Percentiles rank a stretch among this genome's conserved stretches.
Evolutionary conservation across 2,113 vertebrate species (phyloP).

Genomic region (Bothrops jararaca): DNA sequence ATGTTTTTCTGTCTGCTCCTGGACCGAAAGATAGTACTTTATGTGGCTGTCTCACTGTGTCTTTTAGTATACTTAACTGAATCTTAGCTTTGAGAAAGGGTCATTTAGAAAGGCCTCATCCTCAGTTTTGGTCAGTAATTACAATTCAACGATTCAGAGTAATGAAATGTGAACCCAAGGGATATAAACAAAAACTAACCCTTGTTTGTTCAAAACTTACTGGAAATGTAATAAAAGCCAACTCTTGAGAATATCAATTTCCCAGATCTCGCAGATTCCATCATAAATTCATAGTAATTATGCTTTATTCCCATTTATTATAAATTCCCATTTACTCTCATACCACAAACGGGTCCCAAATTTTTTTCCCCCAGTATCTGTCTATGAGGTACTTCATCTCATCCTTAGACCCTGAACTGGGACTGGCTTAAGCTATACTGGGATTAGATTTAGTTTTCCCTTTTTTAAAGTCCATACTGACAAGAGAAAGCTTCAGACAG

Average conservation of each 20-base stretch:
- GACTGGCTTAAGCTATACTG: background rate
- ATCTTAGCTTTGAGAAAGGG: background rate
- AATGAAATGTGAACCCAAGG: background rate
- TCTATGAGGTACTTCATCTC: background rate
- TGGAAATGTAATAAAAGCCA: background rate
- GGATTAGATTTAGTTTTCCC: background rate
- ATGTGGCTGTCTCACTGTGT: background rate
- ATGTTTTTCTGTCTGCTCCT: background rate
- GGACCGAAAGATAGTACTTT: background rate
- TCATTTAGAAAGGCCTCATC: background rate
- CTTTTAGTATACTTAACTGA: background rate
- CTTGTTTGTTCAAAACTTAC: background rate
- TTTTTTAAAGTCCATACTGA: background rate
- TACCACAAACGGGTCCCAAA: background rate
- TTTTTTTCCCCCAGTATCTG: background rate
- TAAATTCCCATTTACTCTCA: no score
- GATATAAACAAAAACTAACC: background rate
- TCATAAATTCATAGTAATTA: background rate
- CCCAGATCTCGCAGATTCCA: background rate
- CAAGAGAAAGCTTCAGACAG: no score
- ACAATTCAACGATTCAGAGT: background rate
- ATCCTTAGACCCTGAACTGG: background rate
- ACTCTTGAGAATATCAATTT: background rate
- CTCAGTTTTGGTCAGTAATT: background rate
- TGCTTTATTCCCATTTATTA: background rate